Evolutionary conservation across 2,113 vertebrate genomes (phyloP), one percentile per base, ranked within the genome.

Genomic region (Chionis minor): DNA sequence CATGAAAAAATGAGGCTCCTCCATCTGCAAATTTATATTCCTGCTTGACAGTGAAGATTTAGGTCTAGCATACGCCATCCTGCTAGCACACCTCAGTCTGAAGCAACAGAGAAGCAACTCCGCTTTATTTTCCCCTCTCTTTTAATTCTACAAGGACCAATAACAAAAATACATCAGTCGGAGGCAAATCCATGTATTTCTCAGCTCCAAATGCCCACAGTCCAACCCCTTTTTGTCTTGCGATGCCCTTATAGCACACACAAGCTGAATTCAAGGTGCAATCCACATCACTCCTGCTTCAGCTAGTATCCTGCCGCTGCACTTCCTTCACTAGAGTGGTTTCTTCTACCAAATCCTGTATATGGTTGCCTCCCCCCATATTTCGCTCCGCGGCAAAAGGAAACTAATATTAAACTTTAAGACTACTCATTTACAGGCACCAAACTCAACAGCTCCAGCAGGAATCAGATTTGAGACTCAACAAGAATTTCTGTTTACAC

Each of bases 51-150:
- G 47, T 3, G 6, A 65, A 55, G 9, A 13, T 49, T 15, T 38
- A 13, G 15, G 7, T 40, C 52, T 7, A 40, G 47, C 14, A 30
- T 27, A 49, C 7, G 24, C 27, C 3, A 4, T 14, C 28, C n/a
- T 23, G 11, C 59, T 7, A 9, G 3, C 2, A 6, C 0, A 6
- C 5, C 26, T 70, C 40, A 15, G 17, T 3, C 6, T 30, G 40
- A 28, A 24, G 73, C 49, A 35, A 4, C 38, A 40, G 14, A 28
- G 21, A 23, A 54, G 12, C 30, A 54, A 19, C 55, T 63, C 40
- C 1, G 6, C 22, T 35, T 49, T 52, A 3, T 40, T 86, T 47
- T 1, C 24, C 30, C 20, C 10, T 20, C 28, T 20, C 9, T 44
- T 45, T 54, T 28, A 28, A 28, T 22, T 49, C 62, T 13, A 8